Percentiles rank a stretch among this genome's conserved stretches.
Evolutionary conservation across 2,113 vertebrate species (phyloP).

Genomic region (Corynorhinus townsendii): DNA sequence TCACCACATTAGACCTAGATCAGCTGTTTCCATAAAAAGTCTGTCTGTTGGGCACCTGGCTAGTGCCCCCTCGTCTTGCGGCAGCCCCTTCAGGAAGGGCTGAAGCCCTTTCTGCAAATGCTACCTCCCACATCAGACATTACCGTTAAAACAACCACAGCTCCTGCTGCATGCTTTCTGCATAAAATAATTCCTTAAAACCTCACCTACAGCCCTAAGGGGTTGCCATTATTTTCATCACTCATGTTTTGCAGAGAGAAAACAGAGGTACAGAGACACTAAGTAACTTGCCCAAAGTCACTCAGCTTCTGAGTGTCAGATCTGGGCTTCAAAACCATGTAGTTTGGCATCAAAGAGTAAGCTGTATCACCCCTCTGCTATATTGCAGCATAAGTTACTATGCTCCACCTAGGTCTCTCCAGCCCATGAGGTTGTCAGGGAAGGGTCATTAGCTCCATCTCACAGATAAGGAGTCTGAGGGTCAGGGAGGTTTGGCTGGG

Average conservation of each 20-base stretch:
- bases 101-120: neutral
- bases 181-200: neutral
- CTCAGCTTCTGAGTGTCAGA: neutral
- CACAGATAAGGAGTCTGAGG: neutral
- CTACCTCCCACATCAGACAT: neutral
- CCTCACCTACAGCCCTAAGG: neutral
- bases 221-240: neutral
- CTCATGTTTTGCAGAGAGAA: neutral
- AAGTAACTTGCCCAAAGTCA: neutral
- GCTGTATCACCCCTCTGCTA: neutral
- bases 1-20: neutral
- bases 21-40: slow-evolving; percentile 22
- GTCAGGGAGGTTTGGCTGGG: neutral
- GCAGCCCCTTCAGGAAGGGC: neutral
- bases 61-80: neutral
- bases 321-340: neutral
- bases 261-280: neutral
- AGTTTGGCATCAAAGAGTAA: neutral
- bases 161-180: neutral
- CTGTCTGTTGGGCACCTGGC: neutral
- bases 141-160: neutral
- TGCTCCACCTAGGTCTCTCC: neutral
- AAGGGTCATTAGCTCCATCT: neutral
- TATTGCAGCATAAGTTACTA: neutral
- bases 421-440: neutral